Conservation (phyloP, 2,888 invertebrate genomes). For the Dione juno region DNA sequence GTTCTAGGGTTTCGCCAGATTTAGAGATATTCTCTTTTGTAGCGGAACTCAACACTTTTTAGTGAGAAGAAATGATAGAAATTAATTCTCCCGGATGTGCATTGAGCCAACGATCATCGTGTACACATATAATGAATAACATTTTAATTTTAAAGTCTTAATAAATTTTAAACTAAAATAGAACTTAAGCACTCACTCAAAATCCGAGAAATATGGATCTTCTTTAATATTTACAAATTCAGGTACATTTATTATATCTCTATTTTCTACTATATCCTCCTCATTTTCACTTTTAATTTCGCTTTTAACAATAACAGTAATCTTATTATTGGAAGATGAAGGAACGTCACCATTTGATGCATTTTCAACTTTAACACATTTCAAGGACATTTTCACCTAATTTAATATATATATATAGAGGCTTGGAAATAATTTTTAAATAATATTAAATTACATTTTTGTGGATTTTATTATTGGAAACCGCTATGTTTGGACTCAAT, state of each 20-base stretch:
- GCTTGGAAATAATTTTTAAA: neutral
- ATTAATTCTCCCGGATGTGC: too few relatives aligned
- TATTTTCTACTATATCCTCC: conserved; percentile 15
- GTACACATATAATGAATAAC: too few relatives aligned
- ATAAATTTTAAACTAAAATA: neutral
- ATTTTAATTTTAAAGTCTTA: neutral
- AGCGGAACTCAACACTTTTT: too few relatives aligned
- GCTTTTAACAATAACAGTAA: conserved; percentile 16
- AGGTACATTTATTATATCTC: conserved; percentile 17
- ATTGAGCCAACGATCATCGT: too few relatives aligned
- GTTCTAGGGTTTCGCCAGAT: too few relatives aligned
- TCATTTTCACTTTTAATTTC: conserved; percentile 28
- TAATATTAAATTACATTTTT: conserved; percentile 22
- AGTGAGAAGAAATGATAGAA: too few relatives aligned
- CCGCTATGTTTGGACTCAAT: conserved; percentile 28
- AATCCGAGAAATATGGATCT: conserved; percentile 37
- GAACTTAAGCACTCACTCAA: conserved; percentile 35
- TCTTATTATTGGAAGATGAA: conserved; percentile 31
- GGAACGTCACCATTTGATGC: too few relatives aligned
- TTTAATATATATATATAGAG: neutral
- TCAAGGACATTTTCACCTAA: conserved; percentile 35
- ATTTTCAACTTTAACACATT: conserved; percentile 12
- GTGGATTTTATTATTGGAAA: conserved; percentile 20
- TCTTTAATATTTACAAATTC: conserved; percentile 47
- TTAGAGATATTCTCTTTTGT: too few relatives aligned